phyloP scores from a whole-genome alignment of 2,888 invertebrate genomes.

The Ormyrus nitidulus region DNA sequence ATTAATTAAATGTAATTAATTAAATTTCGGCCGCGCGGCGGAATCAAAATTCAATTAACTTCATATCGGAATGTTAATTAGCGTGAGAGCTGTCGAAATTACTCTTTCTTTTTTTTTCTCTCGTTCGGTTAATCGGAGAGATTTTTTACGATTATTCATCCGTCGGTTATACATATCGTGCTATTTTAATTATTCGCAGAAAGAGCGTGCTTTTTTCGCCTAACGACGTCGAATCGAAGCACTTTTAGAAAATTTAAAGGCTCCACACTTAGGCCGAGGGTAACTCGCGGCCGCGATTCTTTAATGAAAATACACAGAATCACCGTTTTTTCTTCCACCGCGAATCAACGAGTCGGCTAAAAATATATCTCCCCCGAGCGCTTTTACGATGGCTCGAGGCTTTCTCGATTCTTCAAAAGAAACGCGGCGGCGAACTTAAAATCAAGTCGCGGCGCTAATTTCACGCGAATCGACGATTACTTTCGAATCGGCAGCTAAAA shows the following conservation, averaged over 20 bases:
- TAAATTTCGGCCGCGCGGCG: background rate
- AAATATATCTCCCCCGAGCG: background rate
- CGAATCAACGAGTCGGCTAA: background rate
- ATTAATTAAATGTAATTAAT: slow-evolving; percentile 35
- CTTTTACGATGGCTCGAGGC: background rate
- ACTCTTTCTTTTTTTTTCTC: no score
- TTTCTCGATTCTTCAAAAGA: background rate
- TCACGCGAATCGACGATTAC: slow-evolving; percentile 5
- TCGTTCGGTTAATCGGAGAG: no score
- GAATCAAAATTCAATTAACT: slow-evolving; percentile 26
- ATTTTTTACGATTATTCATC: no score
- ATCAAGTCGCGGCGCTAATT: slow-evolving; percentile 16
- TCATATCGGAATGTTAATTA: slow-evolving; percentile 22
- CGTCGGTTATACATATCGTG: no score
- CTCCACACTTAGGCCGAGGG: no score
- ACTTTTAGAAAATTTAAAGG: no score
- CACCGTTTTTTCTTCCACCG: background rate
- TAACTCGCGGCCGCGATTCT: background rate
- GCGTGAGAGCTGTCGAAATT: background rate
- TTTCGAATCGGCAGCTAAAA: background rate
- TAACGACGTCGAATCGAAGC: no score
- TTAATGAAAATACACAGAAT: background rate
- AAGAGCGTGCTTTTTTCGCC: no score
- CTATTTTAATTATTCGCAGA: no score
- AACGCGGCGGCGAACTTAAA: background rate